Evolutionary conservation across 2,888 invertebrate genomes (phyloP).

Genomic region (Patella caerulea): DNA sequence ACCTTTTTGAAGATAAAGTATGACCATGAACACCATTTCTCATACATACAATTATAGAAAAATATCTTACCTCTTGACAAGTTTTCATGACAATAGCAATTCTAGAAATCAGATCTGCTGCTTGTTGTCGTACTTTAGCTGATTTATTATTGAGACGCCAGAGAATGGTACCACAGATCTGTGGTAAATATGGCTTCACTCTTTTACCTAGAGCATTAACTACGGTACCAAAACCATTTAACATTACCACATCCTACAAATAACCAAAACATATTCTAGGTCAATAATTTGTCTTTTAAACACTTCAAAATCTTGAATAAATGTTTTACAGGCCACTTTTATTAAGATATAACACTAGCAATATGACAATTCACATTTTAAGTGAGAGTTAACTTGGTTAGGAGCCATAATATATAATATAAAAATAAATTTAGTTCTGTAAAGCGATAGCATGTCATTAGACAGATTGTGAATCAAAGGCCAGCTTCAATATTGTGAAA

Average conservation of each 20-base stretch:
- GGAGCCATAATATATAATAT: too few relatives aligned
- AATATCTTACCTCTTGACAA: constrained; percentile 86
- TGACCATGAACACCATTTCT: too few relatives aligned
- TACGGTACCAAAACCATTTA: constrained; percentile 99
- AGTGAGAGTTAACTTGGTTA: too few relatives aligned
- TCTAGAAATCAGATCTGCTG: constrained; percentile 97
- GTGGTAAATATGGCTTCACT: constrained; percentile 98
- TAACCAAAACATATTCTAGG: constrained; percentile 22
- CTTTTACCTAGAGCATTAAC: constrained; percentile 97
- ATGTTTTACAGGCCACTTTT: background rate
- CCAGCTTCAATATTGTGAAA: too few relatives aligned
- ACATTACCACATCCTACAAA: constrained; percentile 94
- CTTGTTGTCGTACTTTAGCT: constrained; percentile 98
- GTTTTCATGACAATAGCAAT: constrained; percentile 99
- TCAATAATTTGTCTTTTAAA: too few relatives aligned
- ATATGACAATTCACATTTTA: too few relatives aligned
- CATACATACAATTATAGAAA: too few relatives aligned
- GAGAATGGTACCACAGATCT: constrained; percentile 99
- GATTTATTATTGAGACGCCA: constrained; percentile 99
- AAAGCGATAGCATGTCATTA: too few relatives aligned
- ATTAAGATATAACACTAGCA: background rate
- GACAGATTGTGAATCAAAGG: too few relatives aligned
- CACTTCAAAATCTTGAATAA: too few relatives aligned
- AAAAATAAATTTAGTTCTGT: too few relatives aligned
- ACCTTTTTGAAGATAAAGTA: too few relatives aligned